These are phyloP conservation scores for Anneissia japonica DNA, from an alignment of 35 echinoderm and acorn worm species.

Conservation along the genomic window DNA sequence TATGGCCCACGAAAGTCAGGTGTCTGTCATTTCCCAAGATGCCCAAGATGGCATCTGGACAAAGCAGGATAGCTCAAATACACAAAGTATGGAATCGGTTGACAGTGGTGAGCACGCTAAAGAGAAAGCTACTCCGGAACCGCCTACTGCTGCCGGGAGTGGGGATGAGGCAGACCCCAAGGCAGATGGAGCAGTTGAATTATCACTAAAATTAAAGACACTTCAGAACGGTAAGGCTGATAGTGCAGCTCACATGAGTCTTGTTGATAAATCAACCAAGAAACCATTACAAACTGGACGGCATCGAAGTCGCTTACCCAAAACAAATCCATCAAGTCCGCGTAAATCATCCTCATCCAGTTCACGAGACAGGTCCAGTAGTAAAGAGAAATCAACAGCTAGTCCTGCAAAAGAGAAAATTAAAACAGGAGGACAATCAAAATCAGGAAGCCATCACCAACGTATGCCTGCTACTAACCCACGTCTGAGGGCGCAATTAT, in stretches of 20 bases:
- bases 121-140: not conserved
- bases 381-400: not conserved
- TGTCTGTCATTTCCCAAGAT: not conserved
- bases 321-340: not conserved
- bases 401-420: not conserved
- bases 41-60: not conserved
- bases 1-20: not conserved
- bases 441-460: slow-evolving; percentile 16
- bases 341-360: not conserved
- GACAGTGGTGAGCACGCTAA: not conserved
- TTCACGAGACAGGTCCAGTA: not conserved
- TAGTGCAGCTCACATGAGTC: not conserved
- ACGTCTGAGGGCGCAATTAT: slow-evolving; percentile 71
- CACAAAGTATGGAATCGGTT: not conserved
- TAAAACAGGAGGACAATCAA: not conserved
- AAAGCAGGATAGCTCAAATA: not conserved
- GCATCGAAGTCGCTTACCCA: not conserved
- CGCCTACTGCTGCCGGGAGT: not conserved
- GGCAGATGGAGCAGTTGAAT: not conserved
- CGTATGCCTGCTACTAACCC: slow-evolving; percentile 80
- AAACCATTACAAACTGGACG: not conserved
- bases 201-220: not conserved
- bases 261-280: not conserved
- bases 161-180: not conserved
- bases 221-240: not conserved